Base-by-base conservation (phyloP, 2,797 vertebrate genomes). In the Taenioides sp. region DNA sequence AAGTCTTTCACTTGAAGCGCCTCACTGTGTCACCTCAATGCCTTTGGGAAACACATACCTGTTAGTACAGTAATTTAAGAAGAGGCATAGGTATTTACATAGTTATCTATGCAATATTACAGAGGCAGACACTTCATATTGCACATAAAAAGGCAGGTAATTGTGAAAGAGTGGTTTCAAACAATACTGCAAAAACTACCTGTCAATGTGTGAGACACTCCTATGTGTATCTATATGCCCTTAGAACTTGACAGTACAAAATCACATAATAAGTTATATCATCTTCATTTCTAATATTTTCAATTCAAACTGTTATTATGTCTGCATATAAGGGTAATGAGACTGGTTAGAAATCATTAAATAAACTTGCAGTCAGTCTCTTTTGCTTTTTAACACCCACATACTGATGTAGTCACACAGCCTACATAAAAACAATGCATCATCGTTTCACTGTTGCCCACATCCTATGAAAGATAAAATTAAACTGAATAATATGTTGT, bases 101-200 rank as follows among this genome's bases (percentile, higher is more conserved):
- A 84, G 75, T 77, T 76, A 74, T 88, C 78, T 86, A 85, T 83
- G 88, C 83, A 88, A 65, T 75, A 43, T 89, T 80, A 90, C 82
- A 87, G 81, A 89, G 86, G 85, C 86, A 90, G 82, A 88, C 85
- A 85, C 75, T 80, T 90, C 77, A 87, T 93, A 93, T 92, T 94
- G 90, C 91, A 93, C 90, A 86, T 86, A 80, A 84, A 87, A 92
- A 92, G 88, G 87, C 87, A 88, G 79, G 84, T 89, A 87, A 65
- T 65, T 84, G 78, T 86, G 87, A 88, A 86, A 87, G 37, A 77
- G 69, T 82, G 73, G 76, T 80, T 83, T 76, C 52, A 85, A 78
- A 83, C 47, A 71, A 75, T 71, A 59, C 80, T 65, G 68, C 47
- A 37, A 69, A 81, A 82, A 71, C 31, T 23, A 84, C 16, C 20